Evolutionary conservation across 2,888 invertebrate species (phyloP).

Genomic region (Chorisops tibialis): DNA sequence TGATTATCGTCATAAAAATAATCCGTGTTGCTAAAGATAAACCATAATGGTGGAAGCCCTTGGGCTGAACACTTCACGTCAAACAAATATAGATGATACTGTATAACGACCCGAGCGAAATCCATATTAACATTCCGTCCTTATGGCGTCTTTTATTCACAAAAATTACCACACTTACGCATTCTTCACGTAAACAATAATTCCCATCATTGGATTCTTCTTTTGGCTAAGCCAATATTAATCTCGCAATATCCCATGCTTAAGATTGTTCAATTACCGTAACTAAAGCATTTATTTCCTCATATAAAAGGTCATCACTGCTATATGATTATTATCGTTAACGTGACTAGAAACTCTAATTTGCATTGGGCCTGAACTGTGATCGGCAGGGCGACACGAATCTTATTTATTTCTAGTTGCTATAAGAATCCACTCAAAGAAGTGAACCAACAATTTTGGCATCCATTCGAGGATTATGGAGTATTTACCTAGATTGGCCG

Average conservation of each 20-base stretch:
- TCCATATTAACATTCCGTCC: too few relatives aligned
- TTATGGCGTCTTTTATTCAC: too few relatives aligned
- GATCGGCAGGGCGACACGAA: constrained; percentile 4
- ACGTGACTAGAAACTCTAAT: constrained; percentile 21
- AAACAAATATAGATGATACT: too few relatives aligned
- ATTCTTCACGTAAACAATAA: too few relatives aligned
- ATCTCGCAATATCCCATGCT: constrained; percentile 4
- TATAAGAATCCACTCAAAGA: background rate
- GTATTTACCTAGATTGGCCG: too few relatives aligned
- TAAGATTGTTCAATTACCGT: constrained; percentile 4
- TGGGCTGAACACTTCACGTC: too few relatives aligned
- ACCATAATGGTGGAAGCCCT: too few relatives aligned
- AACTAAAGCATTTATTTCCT: constrained; percentile 1
- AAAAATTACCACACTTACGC: too few relatives aligned
- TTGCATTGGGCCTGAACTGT: constrained; percentile 2
- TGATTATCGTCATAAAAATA: too few relatives aligned
- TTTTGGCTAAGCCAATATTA: constrained; percentile 11
- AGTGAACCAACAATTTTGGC: background rate
- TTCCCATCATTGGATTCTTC: too few relatives aligned
- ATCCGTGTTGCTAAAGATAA: too few relatives aligned
- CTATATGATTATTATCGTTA: constrained; percentile 19
- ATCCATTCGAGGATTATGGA: constrained; percentile 15
- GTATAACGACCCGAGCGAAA: too few relatives aligned
- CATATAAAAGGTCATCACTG: constrained; percentile 7
- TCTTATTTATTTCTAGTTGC: constrained; percentile 6